Conservation (phyloP, 2,113 vertebrate species). For the Plotosus lineatus region DNA sequence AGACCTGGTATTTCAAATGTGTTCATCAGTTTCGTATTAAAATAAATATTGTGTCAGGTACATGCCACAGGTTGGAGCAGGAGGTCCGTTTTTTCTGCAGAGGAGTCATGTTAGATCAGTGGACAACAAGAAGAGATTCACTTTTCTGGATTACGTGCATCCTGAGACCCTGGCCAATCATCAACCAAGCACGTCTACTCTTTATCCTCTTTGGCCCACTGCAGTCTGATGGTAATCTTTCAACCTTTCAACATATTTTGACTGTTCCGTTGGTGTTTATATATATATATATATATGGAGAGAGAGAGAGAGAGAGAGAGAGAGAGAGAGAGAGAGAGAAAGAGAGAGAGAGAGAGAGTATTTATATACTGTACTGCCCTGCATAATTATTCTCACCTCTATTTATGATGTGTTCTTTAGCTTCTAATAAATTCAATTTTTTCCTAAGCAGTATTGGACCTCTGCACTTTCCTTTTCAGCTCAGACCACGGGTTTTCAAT, state of each 20-base stretch:
- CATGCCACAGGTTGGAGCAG: slow-evolving; percentile 73
- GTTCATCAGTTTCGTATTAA: neutral
- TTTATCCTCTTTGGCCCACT: slow-evolving; percentile 87
- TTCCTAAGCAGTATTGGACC: no score
- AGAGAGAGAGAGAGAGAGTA: no score
- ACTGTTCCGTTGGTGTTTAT: no score
- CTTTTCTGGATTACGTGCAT: slow-evolving; percentile 85
- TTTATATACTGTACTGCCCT: no score
- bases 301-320: no score
- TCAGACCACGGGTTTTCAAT: no score
- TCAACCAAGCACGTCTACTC: slow-evolving; percentile 84
- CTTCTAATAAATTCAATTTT: no score
- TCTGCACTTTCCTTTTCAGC: no score
- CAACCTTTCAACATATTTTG: neutral
- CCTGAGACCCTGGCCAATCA: slow-evolving; percentile 87
- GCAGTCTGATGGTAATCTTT: slow-evolving; percentile 73
- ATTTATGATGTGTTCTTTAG: no score
- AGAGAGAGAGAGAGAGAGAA: no score
- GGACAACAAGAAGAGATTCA: slow-evolving; percentile 68
- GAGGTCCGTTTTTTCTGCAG: slow-evolving; percentile 82
- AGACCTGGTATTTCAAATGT: neutral
- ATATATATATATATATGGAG: no score
- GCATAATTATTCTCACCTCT: no score
- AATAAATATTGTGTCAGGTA: slow-evolving; percentile 64
- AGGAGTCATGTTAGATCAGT: slow-evolving; percentile 78